Evolutionary conservation across 2,113 vertebrate genomes (phyloP), one percentile per base, ranked within the genome.

Genomic region (Lophius piscatorius): DNA sequence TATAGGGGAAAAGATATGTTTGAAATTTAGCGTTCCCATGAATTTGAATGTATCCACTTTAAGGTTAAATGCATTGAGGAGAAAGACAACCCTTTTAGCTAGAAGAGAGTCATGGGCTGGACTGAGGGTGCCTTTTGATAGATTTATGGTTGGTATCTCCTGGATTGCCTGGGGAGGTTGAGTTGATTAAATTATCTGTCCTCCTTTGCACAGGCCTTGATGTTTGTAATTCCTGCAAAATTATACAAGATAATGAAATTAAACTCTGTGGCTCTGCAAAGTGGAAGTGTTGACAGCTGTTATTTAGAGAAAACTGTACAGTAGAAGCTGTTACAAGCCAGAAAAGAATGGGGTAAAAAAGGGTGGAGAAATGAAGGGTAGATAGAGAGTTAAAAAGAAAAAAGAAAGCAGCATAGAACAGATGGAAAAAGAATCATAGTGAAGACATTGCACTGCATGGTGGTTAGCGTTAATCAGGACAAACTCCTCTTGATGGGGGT

Each of bases 401-500:
- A 23, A 24, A 58, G 41, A 57, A 52, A 54, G 28, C 26, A 52
- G 38, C 6, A 10, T 33, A 47, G 9, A 24, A 20, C 5, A 44
- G 29, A 56, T 72, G 66, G 49, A 63, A 48, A 74, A 63, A 59
- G 61, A 41, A 24, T 20, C 69, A 80, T 63, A 20, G 66, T 77
- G 70, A 74, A 78, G 47, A 61, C 63, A 74, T 65, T 59, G 69
- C 26, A 54, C 24, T 28, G 44, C 6, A 7, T 20, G 47, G 69
- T 46, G 45, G 58, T 78, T 54, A 6, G 59, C 49, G 59, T 63
- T 81, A 78, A 80, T 83, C 73, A 80, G 63, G 60, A 54, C 29
- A 14, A 56, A 52, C 71, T 52, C 56, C 31, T 63, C 63, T 70
- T 61, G 76, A 76, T 74, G 36, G 71, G 60, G 71, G 38, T 14